Percentiles rank a stretch among this genome's conserved stretches.
Conservation (phyloP, 2,797 vertebrate species). For the Eulemur coronatus region DNA sequence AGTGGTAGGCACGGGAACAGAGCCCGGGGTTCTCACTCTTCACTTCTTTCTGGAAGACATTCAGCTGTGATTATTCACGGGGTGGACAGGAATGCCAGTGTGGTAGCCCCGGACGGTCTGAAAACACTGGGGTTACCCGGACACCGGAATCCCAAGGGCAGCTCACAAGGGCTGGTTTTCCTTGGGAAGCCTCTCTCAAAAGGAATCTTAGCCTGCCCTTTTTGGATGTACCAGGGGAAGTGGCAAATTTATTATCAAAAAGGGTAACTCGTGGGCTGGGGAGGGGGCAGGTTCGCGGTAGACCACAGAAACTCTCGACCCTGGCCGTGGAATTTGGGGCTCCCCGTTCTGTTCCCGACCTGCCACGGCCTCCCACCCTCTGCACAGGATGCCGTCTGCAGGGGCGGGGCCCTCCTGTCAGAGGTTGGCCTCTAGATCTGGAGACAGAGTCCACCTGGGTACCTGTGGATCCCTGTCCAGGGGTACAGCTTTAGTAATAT, state of each 20-base stretch:
- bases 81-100: neutral
- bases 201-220: neutral
- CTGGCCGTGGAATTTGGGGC: neutral
- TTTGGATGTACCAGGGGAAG: neutral
- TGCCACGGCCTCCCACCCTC: neutral
- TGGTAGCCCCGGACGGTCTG: neutral
- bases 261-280: neutral
- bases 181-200: neutral
- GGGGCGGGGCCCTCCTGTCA: neutral
- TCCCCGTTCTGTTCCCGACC: neutral
- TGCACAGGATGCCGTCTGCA: neutral
- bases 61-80: fast-evolving
- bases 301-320: neutral
- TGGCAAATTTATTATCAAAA: neutral
- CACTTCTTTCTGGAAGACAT: neutral
- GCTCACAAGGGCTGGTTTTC: neutral
- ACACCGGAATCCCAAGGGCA: neutral
- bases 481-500: neutral
- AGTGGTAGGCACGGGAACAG: neutral
- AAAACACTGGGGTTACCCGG: neutral
- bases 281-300: neutral
- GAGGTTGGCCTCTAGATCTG: neutral
- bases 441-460: neutral
- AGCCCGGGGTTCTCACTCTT: neutral
- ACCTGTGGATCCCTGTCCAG: neutral